Evolutionary conservation across 2,797 vertebrate genomes (phyloP).

Genomic region (Agapornis canus): DNA sequence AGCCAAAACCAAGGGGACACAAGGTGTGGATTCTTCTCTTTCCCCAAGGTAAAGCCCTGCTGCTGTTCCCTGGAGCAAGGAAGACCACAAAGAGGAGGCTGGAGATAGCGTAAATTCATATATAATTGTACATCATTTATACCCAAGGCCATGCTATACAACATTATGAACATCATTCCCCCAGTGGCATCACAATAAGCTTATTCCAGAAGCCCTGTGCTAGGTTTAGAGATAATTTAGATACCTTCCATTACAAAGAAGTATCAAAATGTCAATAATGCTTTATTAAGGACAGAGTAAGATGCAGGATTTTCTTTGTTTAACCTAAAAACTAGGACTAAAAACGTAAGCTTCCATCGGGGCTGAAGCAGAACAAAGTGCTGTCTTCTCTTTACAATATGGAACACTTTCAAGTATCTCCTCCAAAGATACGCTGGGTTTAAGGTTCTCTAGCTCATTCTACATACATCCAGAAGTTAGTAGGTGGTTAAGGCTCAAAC

Average conservation of each 20-base stretch:
- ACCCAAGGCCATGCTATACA: slow-evolving; percentile 53
- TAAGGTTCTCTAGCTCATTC: slow-evolving; percentile 45
- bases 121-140: slow-evolving; percentile 72
- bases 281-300: slow-evolving; percentile 81
- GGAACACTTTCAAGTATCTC: slow-evolving; percentile 76
- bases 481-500: slow-evolving; percentile 47
- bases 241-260: slow-evolving; percentile 41
- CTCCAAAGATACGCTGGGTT: slow-evolving; percentile 36
- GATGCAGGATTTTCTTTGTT: slow-evolving; percentile 48
- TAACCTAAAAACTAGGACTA: slow-evolving; percentile 39
- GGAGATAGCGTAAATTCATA: slow-evolving; percentile 47
- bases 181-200: slow-evolving; percentile 52
- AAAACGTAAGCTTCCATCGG: slow-evolving; percentile 56
- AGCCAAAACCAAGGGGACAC: not conserved
- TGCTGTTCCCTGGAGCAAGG: slow-evolving; percentile 21
- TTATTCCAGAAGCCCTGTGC: slow-evolving; percentile 18
- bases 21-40: not conserved
- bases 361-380: slow-evolving; percentile 80
- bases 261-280: slow-evolving; percentile 79
- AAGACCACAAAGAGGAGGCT: slow-evolving; percentile 49
- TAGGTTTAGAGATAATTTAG: slow-evolving; percentile 25
- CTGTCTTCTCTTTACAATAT: slow-evolving; percentile 78
- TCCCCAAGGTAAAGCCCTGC: not conserved
- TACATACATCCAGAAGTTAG: slow-evolving; percentile 62
- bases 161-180: slow-evolving; percentile 58